Percentiles rank a stretch among this genome's conserved stretches.
phyloP scores from a whole-genome alignment of 2,888 invertebrate genomes.

The Micoletzkya japonica region DNA sequence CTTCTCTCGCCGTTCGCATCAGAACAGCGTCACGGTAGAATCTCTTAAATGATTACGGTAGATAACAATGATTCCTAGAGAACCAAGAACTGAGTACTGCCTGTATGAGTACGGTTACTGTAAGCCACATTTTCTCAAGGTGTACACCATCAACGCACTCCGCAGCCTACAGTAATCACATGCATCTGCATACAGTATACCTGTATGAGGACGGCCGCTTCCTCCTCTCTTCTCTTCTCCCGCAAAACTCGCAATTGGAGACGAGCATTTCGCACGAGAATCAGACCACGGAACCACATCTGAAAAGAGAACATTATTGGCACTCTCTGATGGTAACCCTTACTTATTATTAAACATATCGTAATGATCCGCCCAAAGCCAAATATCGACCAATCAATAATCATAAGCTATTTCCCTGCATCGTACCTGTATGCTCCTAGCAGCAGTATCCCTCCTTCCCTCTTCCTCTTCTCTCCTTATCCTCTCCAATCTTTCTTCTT shows the following conservation, averaged over 20 bases:
- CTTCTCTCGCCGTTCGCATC: background rate
- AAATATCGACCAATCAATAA: background rate
- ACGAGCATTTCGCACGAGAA: background rate
- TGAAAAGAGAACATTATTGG: background rate
- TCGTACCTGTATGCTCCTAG: background rate
- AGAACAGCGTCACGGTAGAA: background rate
- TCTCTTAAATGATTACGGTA: background rate
- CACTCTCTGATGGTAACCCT: background rate
- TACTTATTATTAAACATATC: too few relatives aligned
- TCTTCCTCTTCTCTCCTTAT: background rate
- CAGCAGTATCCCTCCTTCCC: background rate
- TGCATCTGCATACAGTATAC: background rate
- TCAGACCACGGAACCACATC: slow-evolving; percentile 1
- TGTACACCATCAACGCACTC: too few relatives aligned
- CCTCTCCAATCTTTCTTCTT: background rate
- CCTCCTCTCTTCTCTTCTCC: background rate
- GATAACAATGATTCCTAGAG: too few relatives aligned
- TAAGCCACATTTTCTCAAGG: too few relatives aligned
- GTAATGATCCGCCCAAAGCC: too few relatives aligned
- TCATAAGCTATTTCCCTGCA: background rate
- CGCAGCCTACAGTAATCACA: too few relatives aligned
- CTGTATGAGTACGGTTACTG: too few relatives aligned
- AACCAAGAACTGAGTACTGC: too few relatives aligned
- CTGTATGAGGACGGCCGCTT: background rate
- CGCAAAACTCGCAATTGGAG: background rate